Base-by-base conservation (phyloP, 2,113 vertebrate genomes). In the Hydrochoerus hydrochaeris region DNA sequence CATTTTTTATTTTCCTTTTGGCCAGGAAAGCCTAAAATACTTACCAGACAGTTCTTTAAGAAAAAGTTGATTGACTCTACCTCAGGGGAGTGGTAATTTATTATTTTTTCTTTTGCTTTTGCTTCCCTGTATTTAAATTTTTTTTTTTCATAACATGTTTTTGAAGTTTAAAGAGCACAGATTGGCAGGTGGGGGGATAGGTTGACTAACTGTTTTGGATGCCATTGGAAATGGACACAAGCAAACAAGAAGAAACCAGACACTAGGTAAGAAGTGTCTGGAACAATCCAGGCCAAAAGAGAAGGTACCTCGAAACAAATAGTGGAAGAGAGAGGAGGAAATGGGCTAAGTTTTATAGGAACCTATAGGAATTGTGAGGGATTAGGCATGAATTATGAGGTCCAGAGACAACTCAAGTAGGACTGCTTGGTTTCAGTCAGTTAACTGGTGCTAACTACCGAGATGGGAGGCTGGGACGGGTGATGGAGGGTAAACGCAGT, bases 21-120 rank as follows among this genome's bases (percentile, higher is more conserved):
- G 63, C 58, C 44, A 94, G 60, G 19, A 85, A 89, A 90, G 49
- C 63, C 54, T 86, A 78, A 86, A 94, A 85, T 90, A 92, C 63
- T 96, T 83, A 71, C 44, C 69, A 44, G 24, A 17, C 73, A 30
- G 26, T 14, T 49, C 28, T 85, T 90, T 82, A 75, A 67, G 54
- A 11, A 63, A 85, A 91, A 44, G 12, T 65, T 75, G 69, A 81
- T 65, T 19, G 20, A 62, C 1, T 13, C 3, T 85, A 46, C 7
- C 82, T 49, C 35, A 62, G 75, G 17, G 22, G 11, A 67, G 81
- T 26, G 46, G 11, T 67, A 69, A 41, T 62, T 94, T 82, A 30
- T 46, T 63, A 80, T 28, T 63, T 96, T 58, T 77, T 69, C 28
- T 85, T 77, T 57, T 75, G 14, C 28, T 44, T 38, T 84, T 49